Conservation (phyloP, 2,797 vertebrate genomes). For the Peromyscus nudipes region DNA sequence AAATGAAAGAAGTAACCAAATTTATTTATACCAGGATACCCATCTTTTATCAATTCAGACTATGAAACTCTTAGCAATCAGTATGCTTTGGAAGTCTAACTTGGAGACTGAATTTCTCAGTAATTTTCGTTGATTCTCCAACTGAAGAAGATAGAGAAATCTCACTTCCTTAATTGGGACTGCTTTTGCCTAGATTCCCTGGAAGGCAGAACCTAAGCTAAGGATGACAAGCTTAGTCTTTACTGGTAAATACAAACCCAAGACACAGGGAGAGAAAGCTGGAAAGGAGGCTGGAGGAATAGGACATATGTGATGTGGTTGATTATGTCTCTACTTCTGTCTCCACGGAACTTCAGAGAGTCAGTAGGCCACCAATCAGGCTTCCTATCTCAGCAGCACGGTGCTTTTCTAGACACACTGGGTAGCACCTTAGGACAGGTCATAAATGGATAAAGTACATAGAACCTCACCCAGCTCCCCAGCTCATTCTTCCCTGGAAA, state of each 20-base stretch:
- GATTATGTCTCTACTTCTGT: neutral
- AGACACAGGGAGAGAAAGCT: neutral
- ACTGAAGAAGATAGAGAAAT: neutral
- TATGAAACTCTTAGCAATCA: neutral
- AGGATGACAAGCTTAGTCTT: neutral
- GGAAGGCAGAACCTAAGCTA: neutral
- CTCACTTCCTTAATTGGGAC: neutral
- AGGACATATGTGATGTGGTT: fast-evolving
- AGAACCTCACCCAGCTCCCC: neutral
- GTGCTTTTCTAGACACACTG: neutral
- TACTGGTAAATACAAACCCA: neutral
- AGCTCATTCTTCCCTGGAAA: neutral
- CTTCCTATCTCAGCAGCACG: neutral
- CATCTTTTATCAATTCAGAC: neutral
- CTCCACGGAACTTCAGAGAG: neutral
- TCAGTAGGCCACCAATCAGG: neutral
- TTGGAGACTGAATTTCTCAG: neutral
- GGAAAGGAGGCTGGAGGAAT: neutral
- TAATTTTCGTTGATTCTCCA: neutral
- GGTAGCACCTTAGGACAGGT: neutral
- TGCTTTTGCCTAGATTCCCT: neutral
- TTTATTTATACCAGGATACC: neutral
- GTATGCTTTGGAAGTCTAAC: neutral
- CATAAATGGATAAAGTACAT: neutral
- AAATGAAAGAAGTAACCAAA: neutral